These are phyloP conservation scores for Cepphus grylle DNA, from an alignment of 2,113 vertebrate species.

Conservation along the genomic window DNA sequence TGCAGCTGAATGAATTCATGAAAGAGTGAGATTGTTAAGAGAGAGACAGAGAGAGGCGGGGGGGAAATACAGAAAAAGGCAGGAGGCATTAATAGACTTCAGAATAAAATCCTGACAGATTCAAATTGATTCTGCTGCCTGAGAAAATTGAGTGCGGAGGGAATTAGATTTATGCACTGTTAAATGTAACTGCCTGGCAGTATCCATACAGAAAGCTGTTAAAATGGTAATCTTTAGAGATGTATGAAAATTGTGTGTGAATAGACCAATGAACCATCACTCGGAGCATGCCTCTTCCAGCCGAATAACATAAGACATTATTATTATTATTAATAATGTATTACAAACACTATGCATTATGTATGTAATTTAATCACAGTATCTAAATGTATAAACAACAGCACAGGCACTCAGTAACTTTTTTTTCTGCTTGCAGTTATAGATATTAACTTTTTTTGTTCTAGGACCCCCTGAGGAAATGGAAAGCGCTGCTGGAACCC, in stretches of 20 bases:
- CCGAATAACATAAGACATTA: slow-evolving; percentile 1
- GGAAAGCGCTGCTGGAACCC: neutral
- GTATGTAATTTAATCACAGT: slow-evolving; percentile 60
- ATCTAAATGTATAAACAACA: slow-evolving; percentile 34
- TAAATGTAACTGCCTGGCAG: slow-evolving; percentile 67
- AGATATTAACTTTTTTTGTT: neutral
- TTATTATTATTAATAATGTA: slow-evolving; percentile 49
- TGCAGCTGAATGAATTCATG: slow-evolving; percentile 45
- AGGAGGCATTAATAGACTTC: slow-evolving; percentile 64
- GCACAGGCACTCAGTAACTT: neutral
- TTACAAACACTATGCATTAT: slow-evolving; percentile 46
- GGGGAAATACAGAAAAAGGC: neutral
- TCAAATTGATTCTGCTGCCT: slow-evolving; percentile 73
- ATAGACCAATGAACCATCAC: slow-evolving; percentile 54
- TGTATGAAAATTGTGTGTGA: slow-evolving; percentile 67
- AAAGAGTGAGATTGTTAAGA: slow-evolving; percentile 50
- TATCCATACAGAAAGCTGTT: slow-evolving; percentile 64
- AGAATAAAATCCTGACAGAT: slow-evolving; percentile 73
- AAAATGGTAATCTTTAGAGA: slow-evolving; percentile 72
- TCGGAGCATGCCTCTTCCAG: slow-evolving; percentile 16
- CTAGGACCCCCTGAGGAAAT: neutral
- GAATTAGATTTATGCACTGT: slow-evolving; percentile 72
- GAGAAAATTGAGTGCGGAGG: slow-evolving; percentile 69
- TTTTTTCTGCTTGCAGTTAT: neutral
- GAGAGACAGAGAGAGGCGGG: neutral